phyloP scores from a whole-genome alignment of 2,113 vertebrate species.

The Leuciscus idus region DNA sequence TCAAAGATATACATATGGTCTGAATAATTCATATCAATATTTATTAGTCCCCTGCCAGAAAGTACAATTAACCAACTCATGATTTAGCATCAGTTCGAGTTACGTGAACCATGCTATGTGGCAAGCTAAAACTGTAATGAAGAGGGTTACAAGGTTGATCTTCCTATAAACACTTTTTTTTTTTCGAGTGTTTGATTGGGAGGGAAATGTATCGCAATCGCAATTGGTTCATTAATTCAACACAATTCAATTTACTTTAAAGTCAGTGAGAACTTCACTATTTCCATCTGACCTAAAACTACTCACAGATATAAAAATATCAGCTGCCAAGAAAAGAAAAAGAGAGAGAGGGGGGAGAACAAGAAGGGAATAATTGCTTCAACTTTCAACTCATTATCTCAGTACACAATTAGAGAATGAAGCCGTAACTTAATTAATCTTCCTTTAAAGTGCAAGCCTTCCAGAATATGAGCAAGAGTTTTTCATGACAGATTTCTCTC shows the following conservation, averaged over 20 bases:
- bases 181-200: conserved; percentile 36
- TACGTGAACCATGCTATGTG: conserved; percentile 28
- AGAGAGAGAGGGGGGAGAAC: background rate
- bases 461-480: conserved; percentile 54
- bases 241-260: conserved; percentile 63
- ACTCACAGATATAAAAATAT: conserved; percentile 54
- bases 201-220: conserved; percentile 44
- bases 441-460: conserved; percentile 68
- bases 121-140: conserved; percentile 47
- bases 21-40: conserved; percentile 71
- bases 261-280: conserved; percentile 55
- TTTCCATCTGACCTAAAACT: conserved; percentile 66
- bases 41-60: conserved; percentile 68
- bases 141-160: conserved; percentile 57
- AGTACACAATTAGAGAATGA: conserved; percentile 71
- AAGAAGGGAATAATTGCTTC: conserved; percentile 64
- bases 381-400: conserved; percentile 70
- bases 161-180: conserved; percentile 54
- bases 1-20: conserved; percentile 67
- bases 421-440: conserved; percentile 69
- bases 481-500: conserved; percentile 68
- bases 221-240: conserved; percentile 61
- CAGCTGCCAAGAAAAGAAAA: conserved; percentile 27
- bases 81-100: conserved; percentile 64
- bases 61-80: conserved; percentile 71